These are phyloP conservation scores for Gouania willdenowi DNA, from an alignment of 2,797 vertebrate species.

Conservation along the genomic window DNA sequence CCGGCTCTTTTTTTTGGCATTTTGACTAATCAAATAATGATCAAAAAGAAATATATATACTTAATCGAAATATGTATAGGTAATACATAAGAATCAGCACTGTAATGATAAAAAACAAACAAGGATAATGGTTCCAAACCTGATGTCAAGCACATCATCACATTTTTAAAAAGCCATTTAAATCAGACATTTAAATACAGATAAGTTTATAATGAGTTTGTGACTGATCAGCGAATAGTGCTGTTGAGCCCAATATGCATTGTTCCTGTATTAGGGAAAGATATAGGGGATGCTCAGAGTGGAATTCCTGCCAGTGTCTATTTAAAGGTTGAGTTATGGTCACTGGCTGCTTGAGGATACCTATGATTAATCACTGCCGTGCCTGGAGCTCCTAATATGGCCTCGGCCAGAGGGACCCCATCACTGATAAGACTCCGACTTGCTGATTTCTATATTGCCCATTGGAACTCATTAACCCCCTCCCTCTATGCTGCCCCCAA, in stretches of 20 bases:
- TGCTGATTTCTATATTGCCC: slow-evolving; percentile 65
- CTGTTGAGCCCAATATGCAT: slow-evolving; percentile 3
- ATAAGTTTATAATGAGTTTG: background rate
- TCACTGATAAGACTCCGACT: slow-evolving; percentile 58
- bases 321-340: slow-evolving; percentile 46
- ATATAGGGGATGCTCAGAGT: slow-evolving; percentile 27
- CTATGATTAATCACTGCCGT: slow-evolving; percentile 54
- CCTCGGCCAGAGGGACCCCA: slow-evolving; percentile 31
- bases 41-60: too few species aligned
- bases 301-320: slow-evolving; percentile 44
- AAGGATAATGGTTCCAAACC: too few species aligned
- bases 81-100: too few species aligned
- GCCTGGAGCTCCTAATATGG: slow-evolving; percentile 65
- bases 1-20: too few species aligned
- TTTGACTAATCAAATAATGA: too few species aligned
- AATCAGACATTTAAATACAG: background rate
- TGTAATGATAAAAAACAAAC: too few species aligned
- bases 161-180: background rate
- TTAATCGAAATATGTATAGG: too few species aligned
- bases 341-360: slow-evolving; percentile 53
- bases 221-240: slow-evolving; percentile 1
- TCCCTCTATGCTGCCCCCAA: slow-evolving; percentile 33
- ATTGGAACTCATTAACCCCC: slow-evolving; percentile 55
- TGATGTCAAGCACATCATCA: background rate
- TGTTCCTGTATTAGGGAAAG: slow-evolving; percentile 27